These are phyloP conservation scores for Ceyx margarethae DNA, from an alignment of 2,113 vertebrate species.

Conservation along the genomic window DNA sequence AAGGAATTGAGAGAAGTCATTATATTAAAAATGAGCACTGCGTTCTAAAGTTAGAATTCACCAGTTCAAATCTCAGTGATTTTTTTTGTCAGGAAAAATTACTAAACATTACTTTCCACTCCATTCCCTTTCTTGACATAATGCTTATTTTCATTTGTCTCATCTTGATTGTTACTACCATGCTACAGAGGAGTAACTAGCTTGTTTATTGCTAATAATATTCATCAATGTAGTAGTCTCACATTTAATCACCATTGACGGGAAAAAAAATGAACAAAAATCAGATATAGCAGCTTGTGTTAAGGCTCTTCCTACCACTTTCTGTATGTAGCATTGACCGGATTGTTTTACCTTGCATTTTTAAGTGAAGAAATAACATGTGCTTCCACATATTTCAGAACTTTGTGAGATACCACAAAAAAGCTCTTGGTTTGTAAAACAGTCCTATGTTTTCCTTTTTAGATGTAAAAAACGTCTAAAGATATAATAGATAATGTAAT, in stretches of 20 bases:
- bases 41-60: background rate
- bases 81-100: background rate
- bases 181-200: background rate
- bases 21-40: background rate
- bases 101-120: conserved; percentile 14
- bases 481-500: background rate
- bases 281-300: background rate
- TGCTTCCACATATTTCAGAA: background rate
- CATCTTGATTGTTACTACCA: conserved; percentile 8
- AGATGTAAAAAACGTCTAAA: background rate
- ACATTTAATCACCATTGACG: background rate
- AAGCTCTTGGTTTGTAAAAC: background rate
- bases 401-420: background rate
- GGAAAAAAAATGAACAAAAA: background rate
- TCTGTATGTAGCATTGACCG: background rate
- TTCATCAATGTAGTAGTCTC: background rate
- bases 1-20: background rate
- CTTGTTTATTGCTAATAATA: conserved; percentile 26
- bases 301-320: background rate
- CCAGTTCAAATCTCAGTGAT: background rate
- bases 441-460: background rate
- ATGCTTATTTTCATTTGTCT: background rate
- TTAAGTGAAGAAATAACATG: background rate
- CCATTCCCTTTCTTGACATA: conserved; percentile 35
- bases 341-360: background rate